A percentile compares a stretch with the other conserved stretches of the same genome.
phyloP scores from a whole-genome alignment of 2,888 invertebrate genomes.

The Gibbula magus region DNA sequence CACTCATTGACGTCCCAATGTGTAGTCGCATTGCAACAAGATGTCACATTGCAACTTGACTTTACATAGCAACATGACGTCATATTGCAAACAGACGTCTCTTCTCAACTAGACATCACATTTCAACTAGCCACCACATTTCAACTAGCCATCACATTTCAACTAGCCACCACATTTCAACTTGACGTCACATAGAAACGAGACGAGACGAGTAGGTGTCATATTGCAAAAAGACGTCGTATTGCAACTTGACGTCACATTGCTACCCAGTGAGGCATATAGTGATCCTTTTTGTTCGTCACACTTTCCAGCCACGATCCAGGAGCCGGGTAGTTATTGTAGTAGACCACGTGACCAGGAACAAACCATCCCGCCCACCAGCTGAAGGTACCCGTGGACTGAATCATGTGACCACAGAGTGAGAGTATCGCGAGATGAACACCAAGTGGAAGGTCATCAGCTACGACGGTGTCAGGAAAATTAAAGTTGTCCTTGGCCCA shows the following conservation, averaged over 20 bases:
- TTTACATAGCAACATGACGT: too few relatives aligned
- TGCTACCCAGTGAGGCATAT: background rate
- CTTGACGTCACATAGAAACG: too few relatives aligned
- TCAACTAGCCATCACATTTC: too few relatives aligned
- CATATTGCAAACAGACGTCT: too few relatives aligned
- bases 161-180: too few relatives aligned
- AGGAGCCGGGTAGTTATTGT: background rate
- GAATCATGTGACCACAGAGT: background rate
- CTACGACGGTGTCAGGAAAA: background rate
- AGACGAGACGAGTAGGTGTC: too few relatives aligned
- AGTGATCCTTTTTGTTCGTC: background rate
- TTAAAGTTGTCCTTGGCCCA: background rate
- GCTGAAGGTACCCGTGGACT: background rate
- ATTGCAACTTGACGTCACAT: background rate
- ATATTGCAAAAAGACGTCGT: too few relatives aligned
- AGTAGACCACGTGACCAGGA: background rate
- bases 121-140: too few relatives aligned
- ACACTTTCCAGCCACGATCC: background rate
- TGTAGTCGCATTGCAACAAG: too few relatives aligned
- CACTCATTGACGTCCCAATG: too few relatives aligned
- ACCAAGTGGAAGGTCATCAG: background rate
- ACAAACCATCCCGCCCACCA: slow-evolving; percentile 1
- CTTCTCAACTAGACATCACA: too few relatives aligned
- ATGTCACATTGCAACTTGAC: too few relatives aligned
- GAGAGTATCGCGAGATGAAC: background rate